Evolutionary conservation across 2,797 vertebrate species (phyloP).

Genomic region (Anguilla anguilla): DNA sequence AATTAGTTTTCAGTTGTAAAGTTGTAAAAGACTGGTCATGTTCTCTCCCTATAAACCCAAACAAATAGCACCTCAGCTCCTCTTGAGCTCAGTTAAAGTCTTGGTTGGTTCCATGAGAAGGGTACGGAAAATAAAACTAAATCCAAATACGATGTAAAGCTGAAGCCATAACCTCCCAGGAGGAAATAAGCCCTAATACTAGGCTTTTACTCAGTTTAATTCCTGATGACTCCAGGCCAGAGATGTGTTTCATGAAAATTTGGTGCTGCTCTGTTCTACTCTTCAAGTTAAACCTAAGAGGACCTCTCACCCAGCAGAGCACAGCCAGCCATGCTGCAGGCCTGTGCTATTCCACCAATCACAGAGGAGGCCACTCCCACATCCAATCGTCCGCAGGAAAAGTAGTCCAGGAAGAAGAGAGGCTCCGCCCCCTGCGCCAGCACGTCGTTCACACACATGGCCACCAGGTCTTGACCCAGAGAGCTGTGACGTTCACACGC

Average conservation of each 20-base stretch:
- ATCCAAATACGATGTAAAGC: background rate
- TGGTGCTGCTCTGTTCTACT: background rate
- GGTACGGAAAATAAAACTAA: background rate
- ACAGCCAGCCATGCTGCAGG: slow-evolving; percentile 85
- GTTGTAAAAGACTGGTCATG: background rate
- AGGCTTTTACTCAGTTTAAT: background rate
- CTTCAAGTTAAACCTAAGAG: background rate
- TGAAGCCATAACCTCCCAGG: background rate
- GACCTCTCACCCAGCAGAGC: slow-evolving; percentile 84
- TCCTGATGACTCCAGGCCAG: background rate
- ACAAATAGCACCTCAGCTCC: background rate
- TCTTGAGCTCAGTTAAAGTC: background rate
- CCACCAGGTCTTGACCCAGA: slow-evolving; percentile 94
- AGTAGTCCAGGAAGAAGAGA: slow-evolving; percentile 96
- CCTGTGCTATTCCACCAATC: slow-evolving; percentile 84
- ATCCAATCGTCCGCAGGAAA: slow-evolving; percentile 90
- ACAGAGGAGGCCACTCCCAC: slow-evolving; percentile 76
- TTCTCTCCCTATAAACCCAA: background rate
- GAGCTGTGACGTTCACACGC: slow-evolving; percentile 78
- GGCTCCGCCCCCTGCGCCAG: slow-evolving; percentile 96
- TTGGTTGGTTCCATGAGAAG: background rate
- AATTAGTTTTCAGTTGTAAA: background rate
- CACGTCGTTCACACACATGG: slow-evolving; percentile 96
- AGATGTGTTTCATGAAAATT: background rate
- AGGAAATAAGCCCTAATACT: background rate